Percentiles rank a stretch among this genome's conserved stretches.
These are phyloP conservation scores for Hydraecia micacea DNA, from an alignment of 2,888 invertebrate genomes.

Conservation along the genomic window DNA sequence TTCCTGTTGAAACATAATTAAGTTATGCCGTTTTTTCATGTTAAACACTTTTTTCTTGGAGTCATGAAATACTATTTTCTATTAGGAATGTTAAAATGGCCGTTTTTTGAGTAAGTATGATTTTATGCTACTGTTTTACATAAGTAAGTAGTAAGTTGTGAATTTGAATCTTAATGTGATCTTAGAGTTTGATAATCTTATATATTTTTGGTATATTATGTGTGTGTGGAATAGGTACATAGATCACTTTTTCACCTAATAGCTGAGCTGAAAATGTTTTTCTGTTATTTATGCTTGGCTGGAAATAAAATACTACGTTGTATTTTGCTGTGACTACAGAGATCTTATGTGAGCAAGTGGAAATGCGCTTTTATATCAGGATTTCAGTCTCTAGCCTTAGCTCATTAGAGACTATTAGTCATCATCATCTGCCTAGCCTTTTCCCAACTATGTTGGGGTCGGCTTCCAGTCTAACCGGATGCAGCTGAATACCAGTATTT, in stretches of 20 bases:
- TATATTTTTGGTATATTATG: slow-evolving; percentile 13
- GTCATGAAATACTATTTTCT: slow-evolving; percentile 71
- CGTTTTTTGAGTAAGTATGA: slow-evolving; percentile 58
- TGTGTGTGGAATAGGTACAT: background rate
- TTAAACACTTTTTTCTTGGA: slow-evolving; percentile 67
- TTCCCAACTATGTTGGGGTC: no score
- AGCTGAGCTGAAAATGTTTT: background rate
- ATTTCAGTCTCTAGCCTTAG: background rate
- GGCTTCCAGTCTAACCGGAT: no score
- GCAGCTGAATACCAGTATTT: no score
- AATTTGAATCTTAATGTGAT: slow-evolving; percentile 59
- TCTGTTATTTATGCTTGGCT: background rate
- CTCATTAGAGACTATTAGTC: background rate
- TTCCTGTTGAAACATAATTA: slow-evolving; percentile 81
- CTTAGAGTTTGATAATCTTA: slow-evolving; percentile 46
- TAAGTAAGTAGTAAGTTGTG: slow-evolving; percentile 58
- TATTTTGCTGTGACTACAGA: background rate
- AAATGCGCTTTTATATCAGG: background rate
- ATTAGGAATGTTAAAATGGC: slow-evolving; percentile 43
- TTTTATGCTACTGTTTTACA: slow-evolving; percentile 64
- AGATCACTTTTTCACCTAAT: background rate
- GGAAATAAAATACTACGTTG: background rate
- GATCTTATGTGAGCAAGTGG: background rate
- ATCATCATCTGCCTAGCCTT: no score
- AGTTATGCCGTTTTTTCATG: slow-evolving; percentile 67